Conservation (phyloP, 1,140 invertebrate genomes). For the Aphelinus certus region DNA sequence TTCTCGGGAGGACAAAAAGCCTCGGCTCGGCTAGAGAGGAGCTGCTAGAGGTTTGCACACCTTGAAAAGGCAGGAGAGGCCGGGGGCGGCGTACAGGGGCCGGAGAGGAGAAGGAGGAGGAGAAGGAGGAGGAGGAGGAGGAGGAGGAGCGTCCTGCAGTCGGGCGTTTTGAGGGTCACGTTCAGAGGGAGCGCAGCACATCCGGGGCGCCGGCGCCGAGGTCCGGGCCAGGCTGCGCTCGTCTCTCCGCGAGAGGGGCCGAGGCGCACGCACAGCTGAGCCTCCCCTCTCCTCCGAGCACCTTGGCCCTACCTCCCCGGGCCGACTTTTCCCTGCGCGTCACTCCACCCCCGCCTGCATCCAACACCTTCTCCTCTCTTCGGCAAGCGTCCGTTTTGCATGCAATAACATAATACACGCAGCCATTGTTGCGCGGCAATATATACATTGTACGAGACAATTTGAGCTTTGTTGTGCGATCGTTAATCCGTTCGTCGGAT, state of each 20-base stretch:
- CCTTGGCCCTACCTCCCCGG: conserved; percentile 19
- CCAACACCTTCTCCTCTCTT: background rate
- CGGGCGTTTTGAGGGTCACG: conserved; percentile 62
- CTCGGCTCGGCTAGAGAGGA: no score
- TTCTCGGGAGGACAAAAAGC: no score
- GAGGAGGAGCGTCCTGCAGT: background rate
- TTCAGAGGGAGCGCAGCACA: conserved; percentile 53
- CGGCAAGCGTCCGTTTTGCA: no score
- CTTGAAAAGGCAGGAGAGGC: background rate
- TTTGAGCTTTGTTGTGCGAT: no score
- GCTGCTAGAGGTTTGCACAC: no score
- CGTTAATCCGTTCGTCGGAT: no score
- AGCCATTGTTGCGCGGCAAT: no score
- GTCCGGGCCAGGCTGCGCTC: no score
- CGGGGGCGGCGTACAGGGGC: background rate
- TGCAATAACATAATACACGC: no score
- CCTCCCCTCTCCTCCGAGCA: conserved; percentile 33
- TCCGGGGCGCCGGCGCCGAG: conserved; percentile 48
- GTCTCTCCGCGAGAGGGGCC: conserved; percentile 19
- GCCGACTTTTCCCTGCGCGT: conserved; percentile 9
- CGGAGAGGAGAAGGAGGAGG: background rate
- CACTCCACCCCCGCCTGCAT: no score
- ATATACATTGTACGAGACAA: no score
- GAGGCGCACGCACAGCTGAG: conserved; percentile 58
- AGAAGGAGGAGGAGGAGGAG: background rate